Base-by-base conservation (phyloP, 1,140 invertebrate genomes). In the Paraescarpia echinospica region DNA sequence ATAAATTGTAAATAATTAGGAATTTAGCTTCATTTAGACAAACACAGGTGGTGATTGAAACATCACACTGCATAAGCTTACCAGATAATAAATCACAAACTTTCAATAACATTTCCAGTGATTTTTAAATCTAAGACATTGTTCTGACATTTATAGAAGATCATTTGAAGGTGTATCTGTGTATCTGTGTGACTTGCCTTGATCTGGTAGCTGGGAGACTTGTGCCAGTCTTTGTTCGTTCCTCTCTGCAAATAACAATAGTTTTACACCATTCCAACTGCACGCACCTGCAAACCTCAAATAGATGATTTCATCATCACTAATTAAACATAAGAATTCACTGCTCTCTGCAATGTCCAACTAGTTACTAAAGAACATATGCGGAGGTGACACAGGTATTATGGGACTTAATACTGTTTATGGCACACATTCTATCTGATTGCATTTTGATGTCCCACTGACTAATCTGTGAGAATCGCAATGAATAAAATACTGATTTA, bases 161-260 rank as follows among this genome's bases (percentile, higher is more conserved):
- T 41, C 12, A 41, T 41, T 41, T 41, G 41, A 41, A 41, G 41
- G 41, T 77, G 4, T 77, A 77, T 27, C n/a, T n/a, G n/a, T 77
- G 4, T 77, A 77, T 27, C 12, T 77, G 59, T 77, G 59, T 77
- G 22, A 77, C 93, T 91, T 93, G 95, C 94, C 94, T 95, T 95
- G 27, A 96, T 96, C 91, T 96, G 98, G 96, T 97, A 98, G 94
- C 97, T 97, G 91, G 96, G 95, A 89, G 95, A 95, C 91, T 94
- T 95, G 93, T 94, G 95, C 92, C 95, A 92, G 89, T 96, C 95
- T 93, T 94, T 94, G 91, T 95, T 94, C 33, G 94, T 93, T 18
- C 95, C 95, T 93, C 93, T 94, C 95, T 95, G 93, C 14, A 94
- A 94, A 91, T 31, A 91, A 48, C 33, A 93, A 91, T 9, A 91